Base-by-base conservation (phyloP, 2,888 invertebrate species). In the Congeria kusceri region DNA sequence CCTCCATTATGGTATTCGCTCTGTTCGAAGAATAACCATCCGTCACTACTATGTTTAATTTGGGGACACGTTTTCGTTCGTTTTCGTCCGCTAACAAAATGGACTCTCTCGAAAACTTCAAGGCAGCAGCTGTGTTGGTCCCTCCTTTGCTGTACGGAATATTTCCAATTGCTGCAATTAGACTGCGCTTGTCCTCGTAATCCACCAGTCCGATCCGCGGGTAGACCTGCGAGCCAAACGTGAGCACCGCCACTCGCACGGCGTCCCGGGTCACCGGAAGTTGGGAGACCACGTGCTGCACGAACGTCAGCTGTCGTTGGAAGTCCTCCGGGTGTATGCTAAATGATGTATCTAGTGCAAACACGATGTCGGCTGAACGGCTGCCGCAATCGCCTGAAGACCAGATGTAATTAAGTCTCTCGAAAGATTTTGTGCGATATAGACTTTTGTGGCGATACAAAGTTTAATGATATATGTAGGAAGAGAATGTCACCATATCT, bases 31-130 rank as follows among this genome's bases (percentile, higher is more conserved):
- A 84, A 29, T 69, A 72, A 3, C 91, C 91, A 53, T 91, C 91
- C 0, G 91, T 90, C 66, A 90, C 87, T 0, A 91, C 77, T 23
- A 91, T 74, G 25, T 88, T 61, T 27, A 89, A 72, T 46, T 87
- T 82, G 7, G 85, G 87, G 65, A 67, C 67, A 0, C 77, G 65
- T 9, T 89, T 57, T 0, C 85, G 85, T 29, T 88, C 87, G 59
- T 85, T 68, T 44, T 79, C 56, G 20, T 44, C 46, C 56, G 18
- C 39, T n/a, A n/a, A n/a, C 53, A 86, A 83, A 70, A 86, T 81
- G n/a, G 56, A 5, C 20, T 75, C 74, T 23, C 84, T 73, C 9
- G 77, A 82, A 70, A 83, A 77, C 62, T 61, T 67, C 20, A 86
- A 76, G 1, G 83, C 86, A 23, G 67, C 58, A 1, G 57, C 78